Evolutionary conservation across 2,113 vertebrate species (phyloP).

Genomic region (Aptenodytes forsteri): DNA sequence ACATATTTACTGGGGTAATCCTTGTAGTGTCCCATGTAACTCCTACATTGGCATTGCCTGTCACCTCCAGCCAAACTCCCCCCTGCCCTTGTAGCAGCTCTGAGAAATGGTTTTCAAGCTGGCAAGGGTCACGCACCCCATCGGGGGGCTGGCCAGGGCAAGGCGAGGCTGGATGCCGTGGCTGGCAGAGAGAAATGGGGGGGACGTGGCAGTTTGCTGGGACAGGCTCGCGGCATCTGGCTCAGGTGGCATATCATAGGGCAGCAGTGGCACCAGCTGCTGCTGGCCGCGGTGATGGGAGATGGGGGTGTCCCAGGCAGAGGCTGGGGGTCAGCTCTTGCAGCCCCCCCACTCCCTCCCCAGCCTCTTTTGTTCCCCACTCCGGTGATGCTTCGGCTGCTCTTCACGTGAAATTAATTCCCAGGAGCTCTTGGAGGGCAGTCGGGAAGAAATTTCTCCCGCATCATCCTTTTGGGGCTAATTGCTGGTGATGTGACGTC

Average conservation of each 20-base stretch:
- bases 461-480: slow-evolving; percentile 39
- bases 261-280: neutral
- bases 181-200: too few species aligned
- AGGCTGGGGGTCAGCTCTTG: neutral
- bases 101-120: accelerated
- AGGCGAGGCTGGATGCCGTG: neutral
- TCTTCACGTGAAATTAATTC: slow-evolving; percentile 49
- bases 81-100: accelerated
- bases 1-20: accelerated
- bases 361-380: slow-evolving; percentile 17
- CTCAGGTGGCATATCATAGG: neutral
- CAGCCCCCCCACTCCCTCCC: neutral
- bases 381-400: neutral
- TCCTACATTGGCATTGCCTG: accelerated
- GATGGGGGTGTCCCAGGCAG: neutral
- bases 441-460: slow-evolving; percentile 16
- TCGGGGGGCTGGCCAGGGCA: neutral
- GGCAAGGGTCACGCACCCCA: accelerated
- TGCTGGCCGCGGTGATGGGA: neutral
- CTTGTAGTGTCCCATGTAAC: accelerated
- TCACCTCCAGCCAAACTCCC: neutral
- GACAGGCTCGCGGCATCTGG: neutral
- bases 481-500: slow-evolving; percentile 56
- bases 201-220: neutral
- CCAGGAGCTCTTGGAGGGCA: neutral